A percentile compares a stretch with the other conserved stretches of the same genome.
Conservation (phyloP, 2,113 vertebrate genomes). For the Oncorhynchus keta region DNA sequence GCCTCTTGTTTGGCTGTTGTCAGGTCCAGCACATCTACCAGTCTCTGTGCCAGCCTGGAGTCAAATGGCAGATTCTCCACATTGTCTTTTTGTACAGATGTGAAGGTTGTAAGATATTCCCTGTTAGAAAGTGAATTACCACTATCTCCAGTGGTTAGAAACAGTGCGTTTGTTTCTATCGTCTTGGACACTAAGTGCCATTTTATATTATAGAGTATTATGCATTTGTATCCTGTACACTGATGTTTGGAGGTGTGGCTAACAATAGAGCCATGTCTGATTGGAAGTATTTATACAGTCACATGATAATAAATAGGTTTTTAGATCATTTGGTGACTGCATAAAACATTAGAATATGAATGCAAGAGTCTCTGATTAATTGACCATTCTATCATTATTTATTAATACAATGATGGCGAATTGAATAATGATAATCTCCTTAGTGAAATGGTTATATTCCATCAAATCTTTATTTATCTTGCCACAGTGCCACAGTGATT, state of each 20-base stretch:
- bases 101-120: background rate
- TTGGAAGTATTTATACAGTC: too few relatives aligned
- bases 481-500: conserved; percentile 14
- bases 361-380: conserved; percentile 27
- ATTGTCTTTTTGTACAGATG: background rate
- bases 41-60: background rate
- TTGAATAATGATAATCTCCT: conserved; percentile 50
- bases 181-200: too few relatives aligned
- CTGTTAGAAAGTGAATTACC: background rate
- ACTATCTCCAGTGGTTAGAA: background rate
- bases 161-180: background rate
- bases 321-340: conserved; percentile 1
- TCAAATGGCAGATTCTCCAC: background rate
- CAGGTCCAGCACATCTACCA: background rate
- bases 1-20: background rate
- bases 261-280: too few relatives aligned
- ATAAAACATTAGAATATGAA: conserved; percentile 9
- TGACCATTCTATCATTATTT: conserved; percentile 37
- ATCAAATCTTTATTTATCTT: conserved; percentile 42
- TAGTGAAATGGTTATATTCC: conserved; percentile 32
- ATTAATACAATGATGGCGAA: conserved; percentile 36
- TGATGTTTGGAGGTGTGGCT: too few relatives aligned
- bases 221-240: too few relatives aligned
- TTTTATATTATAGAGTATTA: background rate
- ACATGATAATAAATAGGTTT: background rate